Percentiles rank a stretch among this genome's conserved stretches.
Conservation (phyloP, 2,113 vertebrate genomes). For the Myrmecophaga tridactyla region DNA sequence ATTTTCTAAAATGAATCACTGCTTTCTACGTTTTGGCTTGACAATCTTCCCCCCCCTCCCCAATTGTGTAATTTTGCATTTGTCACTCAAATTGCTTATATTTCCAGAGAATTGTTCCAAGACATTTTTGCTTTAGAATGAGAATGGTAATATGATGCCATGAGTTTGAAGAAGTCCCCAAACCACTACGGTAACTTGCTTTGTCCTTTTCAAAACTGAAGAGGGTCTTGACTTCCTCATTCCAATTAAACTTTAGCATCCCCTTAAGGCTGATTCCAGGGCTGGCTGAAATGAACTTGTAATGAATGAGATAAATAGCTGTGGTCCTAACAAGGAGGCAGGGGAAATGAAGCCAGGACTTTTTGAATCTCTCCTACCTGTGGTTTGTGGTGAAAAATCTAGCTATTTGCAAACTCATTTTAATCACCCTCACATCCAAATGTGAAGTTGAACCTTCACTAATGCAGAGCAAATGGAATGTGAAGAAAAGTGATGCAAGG, state of each 20-base stretch:
- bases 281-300: conserved; percentile 39
- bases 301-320: conserved; percentile 41
- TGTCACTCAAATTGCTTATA: conserved; percentile 70
- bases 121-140: conserved; percentile 60
- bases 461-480: background rate
- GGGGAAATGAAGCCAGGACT: conserved; percentile 34
- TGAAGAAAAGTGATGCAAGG: background rate
- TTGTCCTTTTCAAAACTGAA: conserved; percentile 26
- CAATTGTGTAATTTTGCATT: conserved; percentile 65
- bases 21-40: conserved; percentile 63
- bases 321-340: background rate
- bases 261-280: conserved; percentile 41
- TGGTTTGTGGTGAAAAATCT: conserved; percentile 24
- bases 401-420: conserved; percentile 11
- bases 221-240: conserved; percentile 47
- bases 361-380: background rate
- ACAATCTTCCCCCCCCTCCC: conserved; percentile 18
- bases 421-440: background rate
- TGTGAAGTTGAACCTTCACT: background rate
- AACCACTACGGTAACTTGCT: background rate
- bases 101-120: conserved; percentile 55
- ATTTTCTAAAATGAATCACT: conserved; percentile 66
- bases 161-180: background rate
- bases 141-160: conserved; percentile 14
- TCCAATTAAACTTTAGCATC: conserved; percentile 59